These are phyloP conservation scores for Geococcyx californianus DNA, from an alignment of 2,113 vertebrate species.

Conservation along the genomic window DNA sequence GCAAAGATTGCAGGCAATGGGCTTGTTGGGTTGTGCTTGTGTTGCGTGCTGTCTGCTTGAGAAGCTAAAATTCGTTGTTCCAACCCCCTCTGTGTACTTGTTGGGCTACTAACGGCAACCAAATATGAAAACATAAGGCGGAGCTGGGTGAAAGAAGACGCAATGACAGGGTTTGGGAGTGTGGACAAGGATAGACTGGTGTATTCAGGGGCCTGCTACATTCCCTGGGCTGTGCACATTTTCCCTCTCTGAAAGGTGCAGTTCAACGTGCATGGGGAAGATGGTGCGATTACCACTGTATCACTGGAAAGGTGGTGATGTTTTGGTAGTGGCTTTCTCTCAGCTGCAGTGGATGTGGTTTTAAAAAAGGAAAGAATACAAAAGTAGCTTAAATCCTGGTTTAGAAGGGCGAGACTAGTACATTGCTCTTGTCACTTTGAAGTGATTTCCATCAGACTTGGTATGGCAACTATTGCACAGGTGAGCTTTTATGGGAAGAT, in stretches of 20 bases:
- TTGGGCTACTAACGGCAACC: neutral
- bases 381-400: neutral
- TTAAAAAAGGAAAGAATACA: neutral
- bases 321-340: neutral
- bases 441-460: neutral
- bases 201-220: neutral
- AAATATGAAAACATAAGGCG: neutral
- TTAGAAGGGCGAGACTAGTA: neutral
- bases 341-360: neutral
- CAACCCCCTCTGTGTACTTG: neutral
- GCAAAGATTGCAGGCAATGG: neutral
- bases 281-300: neutral
- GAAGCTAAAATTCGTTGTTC: neutral
- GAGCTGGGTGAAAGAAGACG: neutral
- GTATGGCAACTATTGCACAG: neutral
- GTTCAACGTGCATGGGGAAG: neutral
- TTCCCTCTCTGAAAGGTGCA: neutral
- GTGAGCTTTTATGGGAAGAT: neutral
- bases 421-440: neutral
- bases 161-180: neutral
- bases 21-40: neutral
- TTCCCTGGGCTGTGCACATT: neutral
- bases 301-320: neutral
- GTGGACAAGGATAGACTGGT: accelerated
- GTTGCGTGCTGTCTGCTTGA: neutral